These are phyloP conservation scores for Amphiprion clarkii DNA, from an alignment of 2,797 vertebrate genomes.

Conservation along the genomic window DNA sequence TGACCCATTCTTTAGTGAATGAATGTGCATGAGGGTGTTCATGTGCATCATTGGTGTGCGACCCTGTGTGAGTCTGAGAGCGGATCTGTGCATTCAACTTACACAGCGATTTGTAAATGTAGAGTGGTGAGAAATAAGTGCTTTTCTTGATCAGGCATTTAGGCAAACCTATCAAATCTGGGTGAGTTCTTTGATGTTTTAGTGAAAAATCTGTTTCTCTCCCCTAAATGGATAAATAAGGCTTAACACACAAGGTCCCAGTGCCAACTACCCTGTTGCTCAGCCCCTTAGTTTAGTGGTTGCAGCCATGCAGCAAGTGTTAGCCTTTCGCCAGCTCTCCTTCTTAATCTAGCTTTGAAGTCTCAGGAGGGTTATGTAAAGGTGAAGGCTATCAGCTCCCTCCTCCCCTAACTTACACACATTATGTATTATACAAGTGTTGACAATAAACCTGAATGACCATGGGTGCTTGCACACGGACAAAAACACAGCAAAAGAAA, in stretches of 20 bases:
- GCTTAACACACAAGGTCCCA: constrained; percentile 45
- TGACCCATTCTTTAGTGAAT: constrained; percentile 58
- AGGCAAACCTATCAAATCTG: not conserved
- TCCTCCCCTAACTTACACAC: constrained; percentile 42
- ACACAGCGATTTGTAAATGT: not conserved
- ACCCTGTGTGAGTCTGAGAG: constrained; percentile 22
- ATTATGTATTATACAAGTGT: constrained; percentile 5
- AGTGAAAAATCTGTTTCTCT: constrained; percentile 8
- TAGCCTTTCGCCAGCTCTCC: constrained; percentile 54
- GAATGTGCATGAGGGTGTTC: constrained; percentile 57
- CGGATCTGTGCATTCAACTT: constrained; percentile 33
- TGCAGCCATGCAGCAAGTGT: constrained; percentile 59
- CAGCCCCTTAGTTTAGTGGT: constrained; percentile 26
- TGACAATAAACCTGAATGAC: constrained; percentile 28
- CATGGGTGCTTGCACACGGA: constrained; percentile 11
- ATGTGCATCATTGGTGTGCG: constrained; percentile 54
- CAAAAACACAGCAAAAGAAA: constrained; percentile 17
- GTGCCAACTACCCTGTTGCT: constrained; percentile 32
- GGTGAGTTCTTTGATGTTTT: constrained; percentile 27
- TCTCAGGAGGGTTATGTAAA: constrained; percentile 65
- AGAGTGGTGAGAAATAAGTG: not conserved
- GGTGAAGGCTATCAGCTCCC: constrained; percentile 67
- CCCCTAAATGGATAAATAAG: constrained; percentile 31
- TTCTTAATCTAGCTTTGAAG: constrained; percentile 79
- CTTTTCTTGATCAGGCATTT: constrained; percentile 6